Percentiles rank a stretch among this genome's conserved stretches.
These are phyloP conservation scores for Prenolepis imparis DNA, from an alignment of 2,888 invertebrate genomes.

Conservation along the genomic window DNA sequence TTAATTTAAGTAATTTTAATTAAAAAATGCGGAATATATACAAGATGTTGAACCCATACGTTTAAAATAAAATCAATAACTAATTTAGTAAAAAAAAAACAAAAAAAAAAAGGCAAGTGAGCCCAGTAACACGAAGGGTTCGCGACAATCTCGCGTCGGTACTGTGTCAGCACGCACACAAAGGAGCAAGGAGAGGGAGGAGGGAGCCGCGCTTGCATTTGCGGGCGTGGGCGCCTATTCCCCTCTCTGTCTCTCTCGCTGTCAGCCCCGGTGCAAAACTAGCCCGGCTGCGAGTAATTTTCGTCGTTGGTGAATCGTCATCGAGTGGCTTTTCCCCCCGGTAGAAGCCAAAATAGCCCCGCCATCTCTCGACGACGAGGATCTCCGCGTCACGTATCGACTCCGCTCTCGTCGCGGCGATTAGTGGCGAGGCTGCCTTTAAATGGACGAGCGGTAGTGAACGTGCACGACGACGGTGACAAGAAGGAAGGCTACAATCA, in stretches of 20 bases:
- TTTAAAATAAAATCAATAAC: not conserved
- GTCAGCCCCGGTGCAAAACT: conserved; percentile 3
- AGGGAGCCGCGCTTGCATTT: conserved; percentile 23
- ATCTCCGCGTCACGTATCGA: not conserved
- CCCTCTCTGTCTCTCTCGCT: conserved; percentile 37
- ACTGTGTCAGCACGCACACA: not conserved
- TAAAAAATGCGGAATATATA: not conserved
- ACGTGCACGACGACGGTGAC: conserved; percentile 1
- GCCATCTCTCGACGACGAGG: conserved; percentile 5
- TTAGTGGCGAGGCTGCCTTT: not conserved
- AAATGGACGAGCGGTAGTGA: conserved; percentile 26
- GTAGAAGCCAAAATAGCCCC: conserved; percentile 2
- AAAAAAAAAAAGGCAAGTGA: not conserved
- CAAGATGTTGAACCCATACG: not conserved
- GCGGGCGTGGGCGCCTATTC: conserved; percentile 33
- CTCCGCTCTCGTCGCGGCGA: not conserved
- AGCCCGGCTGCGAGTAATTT: conserved; percentile 44
- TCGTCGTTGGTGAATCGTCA: conserved; percentile 43
- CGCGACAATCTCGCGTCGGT: not conserved
- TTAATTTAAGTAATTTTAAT: not conserved
- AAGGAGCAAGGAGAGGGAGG: not conserved
- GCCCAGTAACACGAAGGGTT: not conserved
- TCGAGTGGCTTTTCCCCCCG: conserved; percentile 33
- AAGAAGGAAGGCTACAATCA: conserved; percentile 1
- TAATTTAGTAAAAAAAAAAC: not conserved